Evolutionary conservation across 2,113 vertebrate species (phyloP), one percentile per base, ranked within the genome.

Genomic region (Tamias sibiricus): DNA sequence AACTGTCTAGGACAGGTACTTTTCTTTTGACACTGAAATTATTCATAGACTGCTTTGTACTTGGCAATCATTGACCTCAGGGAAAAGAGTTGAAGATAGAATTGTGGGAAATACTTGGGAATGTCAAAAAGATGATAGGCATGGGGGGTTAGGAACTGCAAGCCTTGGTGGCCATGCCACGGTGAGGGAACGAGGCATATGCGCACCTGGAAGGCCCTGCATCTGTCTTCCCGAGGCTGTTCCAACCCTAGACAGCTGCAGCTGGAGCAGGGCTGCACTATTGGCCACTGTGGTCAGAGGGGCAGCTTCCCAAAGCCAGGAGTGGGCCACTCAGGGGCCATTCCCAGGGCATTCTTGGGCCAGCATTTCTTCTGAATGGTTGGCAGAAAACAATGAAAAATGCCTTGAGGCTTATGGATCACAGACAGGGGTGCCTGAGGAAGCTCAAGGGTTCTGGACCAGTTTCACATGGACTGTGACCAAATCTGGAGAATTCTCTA

Each of bases 101-200:
- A 52, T 44, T 17, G 3, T 22, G 44, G n/a, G 74, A 57, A 42
- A 30, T 17, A 14, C 62, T 1, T 2, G 37, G 52, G 69, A 28
- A 17, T 83, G 35, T 71, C 26, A 72, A 37, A 66, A 35, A 52
- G 69, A 49, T 16, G 44, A 64, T 4, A 8, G 8, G 24, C 35
- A 10, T 13, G 3, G 22, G 72, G 0, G 54, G 26, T 74, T 8
- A 22, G 26, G 12, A 57, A 62, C 52, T 30, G 26, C 1, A 37
- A n/a, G 47, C 32, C 22, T 64, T 9, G 44, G 32, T 35, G 71
- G 81, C 16, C 8, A 20, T 16, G 26, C 69, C 8, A 0, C 0
- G 7, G 35, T 1, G 30, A 84, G 37, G 35, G 42, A 62, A 11
- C 0, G 2, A 4, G 42, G 40, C 0, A 1, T 47, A 59, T 2